These are phyloP conservation scores for Muntiacus reevesi DNA, from an alignment of 2,113 vertebrate genomes.

Conservation along the genomic window DNA sequence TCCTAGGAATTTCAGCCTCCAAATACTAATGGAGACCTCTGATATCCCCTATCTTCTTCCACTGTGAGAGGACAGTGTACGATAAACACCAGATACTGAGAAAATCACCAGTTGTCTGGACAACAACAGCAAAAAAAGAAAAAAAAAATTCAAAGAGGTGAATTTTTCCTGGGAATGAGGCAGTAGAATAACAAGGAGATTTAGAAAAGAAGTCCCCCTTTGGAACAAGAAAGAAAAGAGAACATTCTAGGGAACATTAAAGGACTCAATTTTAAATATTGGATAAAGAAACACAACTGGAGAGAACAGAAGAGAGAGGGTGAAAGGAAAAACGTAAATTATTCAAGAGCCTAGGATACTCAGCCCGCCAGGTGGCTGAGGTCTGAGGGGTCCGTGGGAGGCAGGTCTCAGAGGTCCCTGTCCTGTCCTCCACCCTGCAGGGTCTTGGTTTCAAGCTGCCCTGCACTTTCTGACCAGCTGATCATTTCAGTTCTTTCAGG, in stretches of 20 bases:
- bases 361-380: not conserved
- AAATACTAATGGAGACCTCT: not conserved
- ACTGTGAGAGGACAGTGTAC: not conserved
- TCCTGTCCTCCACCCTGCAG: not conserved
- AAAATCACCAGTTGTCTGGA: not conserved
- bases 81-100: not conserved
- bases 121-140: not conserved
- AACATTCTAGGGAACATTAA: not conserved
- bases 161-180: not conserved
- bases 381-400: not conserved
- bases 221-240: conserved; percentile 20
- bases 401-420: not conserved
- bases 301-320: not conserved
- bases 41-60: not conserved
- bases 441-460: not conserved
- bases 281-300: not conserved
- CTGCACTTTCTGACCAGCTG: not conserved
- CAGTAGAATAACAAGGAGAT: not conserved
- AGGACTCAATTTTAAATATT: not conserved
- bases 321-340: not conserved
- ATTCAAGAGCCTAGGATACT: not conserved
- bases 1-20: not conserved
- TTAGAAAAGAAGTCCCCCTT: not conserved
- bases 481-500: not conserved
- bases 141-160: not conserved